These are phyloP conservation scores for Euspilapteryx auroguttella DNA, from an alignment of 2,888 invertebrate genomes.

Conservation along the genomic window DNA sequence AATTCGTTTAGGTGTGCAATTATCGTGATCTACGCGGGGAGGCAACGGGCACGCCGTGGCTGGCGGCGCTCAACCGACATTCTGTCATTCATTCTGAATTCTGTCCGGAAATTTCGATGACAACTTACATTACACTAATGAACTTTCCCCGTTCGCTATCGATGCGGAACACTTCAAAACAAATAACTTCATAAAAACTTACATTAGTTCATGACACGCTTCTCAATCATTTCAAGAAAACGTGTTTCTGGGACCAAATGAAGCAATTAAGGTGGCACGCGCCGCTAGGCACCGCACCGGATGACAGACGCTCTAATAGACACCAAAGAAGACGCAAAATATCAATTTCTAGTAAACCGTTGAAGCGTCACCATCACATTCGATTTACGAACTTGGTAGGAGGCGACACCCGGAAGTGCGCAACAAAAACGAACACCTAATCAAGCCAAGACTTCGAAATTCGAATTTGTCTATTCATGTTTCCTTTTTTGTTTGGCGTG, in stretches of 20 bases:
- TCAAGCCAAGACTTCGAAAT: conserved; percentile 41
- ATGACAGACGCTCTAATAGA: conserved; percentile 54
- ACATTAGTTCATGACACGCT: conserved; percentile 11
- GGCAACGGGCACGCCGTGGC: no score
- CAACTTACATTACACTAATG: no score
- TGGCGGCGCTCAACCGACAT: no score
- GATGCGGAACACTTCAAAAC: conserved; percentile 26
- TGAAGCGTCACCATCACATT: conserved; percentile 32
- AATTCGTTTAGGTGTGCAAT: conserved; percentile 50
- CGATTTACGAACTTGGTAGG: conserved; percentile 26
- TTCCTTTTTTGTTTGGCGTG: conserved; percentile 29
- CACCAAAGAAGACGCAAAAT: conserved; percentile 33
- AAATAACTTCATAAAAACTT: conserved; percentile 11
- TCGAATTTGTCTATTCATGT: conserved; percentile 32
- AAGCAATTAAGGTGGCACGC: conserved; percentile 52
- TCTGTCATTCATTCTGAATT: no score
- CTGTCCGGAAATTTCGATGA: no score
- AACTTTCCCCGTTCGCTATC: no score
- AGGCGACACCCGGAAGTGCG: conserved; percentile 43
- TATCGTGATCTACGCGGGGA: conserved; percentile 42
- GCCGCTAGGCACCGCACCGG: conserved; percentile 37
- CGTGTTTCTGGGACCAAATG: conserved; percentile 43
- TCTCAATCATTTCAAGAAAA: conserved; percentile 16
- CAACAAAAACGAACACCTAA: conserved; percentile 47
- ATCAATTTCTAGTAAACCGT: conserved; percentile 50